Evolutionary conservation across 2,888 invertebrate species (phyloP).

Genomic region (Pterobdella sp.): DNA sequence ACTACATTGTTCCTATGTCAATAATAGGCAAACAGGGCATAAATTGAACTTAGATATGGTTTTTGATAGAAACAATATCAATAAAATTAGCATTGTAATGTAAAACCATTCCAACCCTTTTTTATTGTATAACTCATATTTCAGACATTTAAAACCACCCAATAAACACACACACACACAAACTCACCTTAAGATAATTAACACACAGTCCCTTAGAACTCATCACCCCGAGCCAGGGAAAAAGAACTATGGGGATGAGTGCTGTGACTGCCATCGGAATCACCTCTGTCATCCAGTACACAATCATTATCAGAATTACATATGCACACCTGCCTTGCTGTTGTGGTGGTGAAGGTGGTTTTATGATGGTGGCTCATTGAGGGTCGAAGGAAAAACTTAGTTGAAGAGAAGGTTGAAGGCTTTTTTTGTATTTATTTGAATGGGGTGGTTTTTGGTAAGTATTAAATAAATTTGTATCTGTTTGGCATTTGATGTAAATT

Average conservation of each 20-base stretch:
- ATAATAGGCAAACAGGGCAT: too few relatives aligned
- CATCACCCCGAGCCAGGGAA: constrained; percentile 40
- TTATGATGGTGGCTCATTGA: too few relatives aligned
- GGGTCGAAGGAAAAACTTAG: too few relatives aligned
- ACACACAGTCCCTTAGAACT: constrained; percentile 37
- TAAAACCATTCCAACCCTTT: too few relatives aligned
- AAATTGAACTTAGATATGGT: too few relatives aligned
- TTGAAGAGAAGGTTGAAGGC: too few relatives aligned
- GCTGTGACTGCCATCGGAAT: constrained; percentile 41
- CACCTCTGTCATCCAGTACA: constrained; percentile 42
- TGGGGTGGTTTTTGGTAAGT: not conserved
- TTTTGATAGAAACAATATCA: too few relatives aligned
- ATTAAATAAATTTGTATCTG: not conserved
- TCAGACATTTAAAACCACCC: not conserved
- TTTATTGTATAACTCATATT: too few relatives aligned
- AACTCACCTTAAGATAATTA: constrained; percentile 40
- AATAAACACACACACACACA: not conserved
- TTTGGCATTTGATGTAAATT: too few relatives aligned
- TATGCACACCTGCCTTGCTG: constrained; percentile 47
- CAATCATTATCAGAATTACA: constrained; percentile 42
- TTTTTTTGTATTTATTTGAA: not conserved
- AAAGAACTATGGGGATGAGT: constrained; percentile 40
- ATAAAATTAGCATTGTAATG: too few relatives aligned
- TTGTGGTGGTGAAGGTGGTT: too few relatives aligned
- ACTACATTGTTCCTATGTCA: too few relatives aligned